Evolutionary conservation across 2,888 invertebrate species (phyloP).

Genomic region (Heliconius aoede): DNA sequence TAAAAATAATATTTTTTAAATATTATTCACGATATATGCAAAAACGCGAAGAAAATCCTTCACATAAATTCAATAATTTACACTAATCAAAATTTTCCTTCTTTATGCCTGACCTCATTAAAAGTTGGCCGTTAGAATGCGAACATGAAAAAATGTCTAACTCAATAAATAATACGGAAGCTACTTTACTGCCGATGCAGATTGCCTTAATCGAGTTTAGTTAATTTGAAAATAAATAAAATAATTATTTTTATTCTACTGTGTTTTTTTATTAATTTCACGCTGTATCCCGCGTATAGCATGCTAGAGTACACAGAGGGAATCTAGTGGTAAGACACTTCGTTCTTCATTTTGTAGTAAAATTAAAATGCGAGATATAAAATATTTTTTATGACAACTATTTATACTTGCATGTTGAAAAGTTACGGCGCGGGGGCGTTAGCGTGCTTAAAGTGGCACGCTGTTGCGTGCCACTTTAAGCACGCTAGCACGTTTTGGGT

Average conservation of each 20-base stretch:
- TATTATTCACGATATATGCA: not conserved
- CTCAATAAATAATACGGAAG: conserved; percentile 27
- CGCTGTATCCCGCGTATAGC: not conserved
- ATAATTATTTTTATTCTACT: too few relatives aligned
- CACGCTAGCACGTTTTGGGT: too few relatives aligned
- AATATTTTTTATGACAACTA: too few relatives aligned
- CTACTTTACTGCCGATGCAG: conserved; percentile 4
- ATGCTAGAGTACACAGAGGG: not conserved
- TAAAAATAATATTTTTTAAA: not conserved
- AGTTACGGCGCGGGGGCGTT: too few relatives aligned
- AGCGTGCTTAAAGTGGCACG: too few relatives aligned
- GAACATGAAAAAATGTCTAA: conserved; percentile 24
- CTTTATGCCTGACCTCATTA: conserved; percentile 25
- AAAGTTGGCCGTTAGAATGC: conserved; percentile 22
- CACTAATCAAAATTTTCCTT: conserved; percentile 40
- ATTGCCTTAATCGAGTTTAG: not conserved
- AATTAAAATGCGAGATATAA: too few relatives aligned
- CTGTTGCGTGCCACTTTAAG: too few relatives aligned
- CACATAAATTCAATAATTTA: conserved; percentile 28
- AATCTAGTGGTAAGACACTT: too few relatives aligned
- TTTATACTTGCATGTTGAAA: too few relatives aligned
- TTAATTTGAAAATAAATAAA: not conserved
- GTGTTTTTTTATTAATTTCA: not conserved
- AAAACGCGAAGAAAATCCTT: not conserved
- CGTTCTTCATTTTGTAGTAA: too few relatives aligned